Evolutionary conservation across 2,888 invertebrate genomes (phyloP), one percentile per base, ranked within the genome.

Genomic region (Polydrusus cervinus): DNA sequence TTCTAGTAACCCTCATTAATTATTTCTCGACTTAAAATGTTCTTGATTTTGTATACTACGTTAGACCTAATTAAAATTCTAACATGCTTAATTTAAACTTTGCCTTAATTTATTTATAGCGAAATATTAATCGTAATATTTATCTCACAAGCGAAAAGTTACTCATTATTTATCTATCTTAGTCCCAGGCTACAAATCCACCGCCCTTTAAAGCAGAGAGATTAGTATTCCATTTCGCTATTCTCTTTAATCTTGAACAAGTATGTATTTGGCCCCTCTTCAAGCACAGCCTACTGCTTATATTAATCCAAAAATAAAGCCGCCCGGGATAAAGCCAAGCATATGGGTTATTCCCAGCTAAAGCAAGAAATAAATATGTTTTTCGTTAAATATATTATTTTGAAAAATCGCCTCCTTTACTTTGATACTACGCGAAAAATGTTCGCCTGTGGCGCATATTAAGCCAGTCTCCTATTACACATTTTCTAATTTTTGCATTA

Each of bases 231-330:
- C 34, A 55, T 14, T 14, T 14, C 14, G 9, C 55, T 55, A 34
- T 55, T 55, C 55, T 34, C n/a, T 55, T 55, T 55, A 55, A 55
- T 55, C 34, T 34, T 34, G 20, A 55, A 55, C 34, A 55, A 55
- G 34, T 34, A 34, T 55, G 34, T 55, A 55, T 30, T 55, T 34
- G 55, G 55, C 55, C 55, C 55, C 34, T 14, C 14, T 34, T 55
- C 25, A 25, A 51, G 34, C 34, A 14, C 9, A 30, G 9, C 10
- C 55, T 55, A 34, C 34, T 55, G 55, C 14, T 34, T 30, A 34
- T 55, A 55, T 55, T 55, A 55, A 55, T 55, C 55, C 55, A 55
- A 55, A 55, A 14, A 55, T 34, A 55, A 55, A 55, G 61, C 61
- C 61, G 11, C 34, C 34, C 13, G 51, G 65, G 14, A 10, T 49